Evolutionary conservation across 2,888 invertebrate genomes (phyloP).

Genomic region (Scaptomyza cyrtandrae): DNA sequence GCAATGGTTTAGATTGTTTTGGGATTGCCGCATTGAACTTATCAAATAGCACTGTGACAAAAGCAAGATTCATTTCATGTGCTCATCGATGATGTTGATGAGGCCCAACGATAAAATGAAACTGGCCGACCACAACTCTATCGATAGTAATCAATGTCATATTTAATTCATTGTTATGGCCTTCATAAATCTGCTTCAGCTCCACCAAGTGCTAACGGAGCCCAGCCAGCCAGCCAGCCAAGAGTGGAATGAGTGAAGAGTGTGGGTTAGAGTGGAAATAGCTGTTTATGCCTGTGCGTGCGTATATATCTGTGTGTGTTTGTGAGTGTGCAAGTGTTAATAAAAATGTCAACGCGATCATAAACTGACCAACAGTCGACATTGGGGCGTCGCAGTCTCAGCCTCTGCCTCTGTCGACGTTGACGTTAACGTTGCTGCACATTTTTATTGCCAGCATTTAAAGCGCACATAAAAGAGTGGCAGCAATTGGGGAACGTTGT

Average conservation of each 20-base stretch:
- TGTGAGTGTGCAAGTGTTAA: conserved; percentile 54
- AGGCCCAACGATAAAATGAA: conserved; percentile 55
- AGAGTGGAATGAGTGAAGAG: not conserved
- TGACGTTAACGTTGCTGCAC: conserved; percentile 2
- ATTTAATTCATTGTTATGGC: conserved; percentile 79
- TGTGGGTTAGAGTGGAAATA: conserved; percentile 2
- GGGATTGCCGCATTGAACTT: conserved; percentile 32
- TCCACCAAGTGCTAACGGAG: conserved; percentile 21
- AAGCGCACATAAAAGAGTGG: conserved; percentile 68
- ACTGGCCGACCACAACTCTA: conserved; percentile 67
- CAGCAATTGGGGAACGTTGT: conserved; percentile 11
- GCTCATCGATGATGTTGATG: conserved; percentile 53
- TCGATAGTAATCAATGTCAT: conserved; percentile 77
- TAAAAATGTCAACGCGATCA: conserved; percentile 79
- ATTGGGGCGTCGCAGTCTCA: conserved; percentile 59
- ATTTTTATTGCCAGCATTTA: conserved; percentile 62
- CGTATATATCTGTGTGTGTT: conserved; percentile 42
- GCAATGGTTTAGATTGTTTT: not conserved
- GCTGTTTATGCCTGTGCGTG: conserved; percentile 23
- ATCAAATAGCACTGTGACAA: conserved; percentile 22
- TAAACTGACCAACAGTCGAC: conserved; percentile 66
- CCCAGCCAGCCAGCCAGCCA: conserved; percentile 1
- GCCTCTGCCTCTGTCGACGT: conserved; percentile 10
- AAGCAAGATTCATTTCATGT: conserved; percentile 50
- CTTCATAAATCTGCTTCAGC: conserved; percentile 69